Conservation (phyloP, 2,113 vertebrate genomes). For the Hylia prasina region DNA sequence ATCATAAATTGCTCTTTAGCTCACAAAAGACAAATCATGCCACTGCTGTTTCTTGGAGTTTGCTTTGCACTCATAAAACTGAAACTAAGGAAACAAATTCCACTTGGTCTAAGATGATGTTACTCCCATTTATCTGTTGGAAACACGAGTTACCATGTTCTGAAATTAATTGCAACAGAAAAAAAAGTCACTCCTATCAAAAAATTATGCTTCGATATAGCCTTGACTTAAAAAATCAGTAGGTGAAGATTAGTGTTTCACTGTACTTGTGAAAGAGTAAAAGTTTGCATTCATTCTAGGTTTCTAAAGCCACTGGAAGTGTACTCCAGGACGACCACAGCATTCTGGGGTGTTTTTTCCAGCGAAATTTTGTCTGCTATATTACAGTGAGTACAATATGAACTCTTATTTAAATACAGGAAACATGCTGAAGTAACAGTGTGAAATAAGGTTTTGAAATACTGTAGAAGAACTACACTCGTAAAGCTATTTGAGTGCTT, state of each 20-base stretch:
- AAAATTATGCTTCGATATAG: background rate
- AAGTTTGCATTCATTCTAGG: background rate
- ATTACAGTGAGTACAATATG: background rate
- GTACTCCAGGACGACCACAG: background rate
- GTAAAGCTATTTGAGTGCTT: background rate
- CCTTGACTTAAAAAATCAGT: background rate
- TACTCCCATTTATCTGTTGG: background rate
- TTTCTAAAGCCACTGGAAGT: background rate
- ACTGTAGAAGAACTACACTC: background rate
- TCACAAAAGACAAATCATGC: background rate
- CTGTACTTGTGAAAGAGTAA: background rate
- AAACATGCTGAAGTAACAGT: background rate
- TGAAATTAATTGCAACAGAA: background rate
- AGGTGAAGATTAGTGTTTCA: background rate
- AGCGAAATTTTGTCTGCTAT: background rate
- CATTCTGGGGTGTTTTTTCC: background rate
- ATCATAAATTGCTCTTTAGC: background rate
- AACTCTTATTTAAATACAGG: background rate
- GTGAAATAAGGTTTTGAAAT: background rate
- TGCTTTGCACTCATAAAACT: background rate
- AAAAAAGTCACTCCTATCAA: background rate
- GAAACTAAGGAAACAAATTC: background rate
- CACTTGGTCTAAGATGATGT: background rate
- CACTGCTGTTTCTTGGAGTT: background rate
- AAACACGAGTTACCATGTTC: background rate